These are phyloP conservation scores for Sphaerodactylus townsendi DNA, from an alignment of 2,113 vertebrate species.

Conservation along the genomic window DNA sequence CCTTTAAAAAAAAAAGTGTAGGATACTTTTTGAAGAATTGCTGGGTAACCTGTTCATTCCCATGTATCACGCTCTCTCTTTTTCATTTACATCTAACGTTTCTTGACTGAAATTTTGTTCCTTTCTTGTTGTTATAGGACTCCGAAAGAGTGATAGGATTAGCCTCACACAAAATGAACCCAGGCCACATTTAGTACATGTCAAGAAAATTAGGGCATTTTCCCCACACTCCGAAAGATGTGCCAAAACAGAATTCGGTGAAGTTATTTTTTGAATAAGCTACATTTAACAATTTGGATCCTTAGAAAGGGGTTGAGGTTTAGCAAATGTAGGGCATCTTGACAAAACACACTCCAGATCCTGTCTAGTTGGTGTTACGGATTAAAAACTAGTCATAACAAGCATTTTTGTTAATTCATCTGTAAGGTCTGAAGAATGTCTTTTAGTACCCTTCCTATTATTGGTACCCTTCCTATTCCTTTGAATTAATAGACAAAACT, in stretches of 20 bases:
- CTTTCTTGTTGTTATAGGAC: not conserved
- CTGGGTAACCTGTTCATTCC: not conserved
- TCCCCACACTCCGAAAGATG: not conserved
- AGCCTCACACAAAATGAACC: not conserved
- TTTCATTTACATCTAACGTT: not conserved
- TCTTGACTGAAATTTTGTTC: not conserved
- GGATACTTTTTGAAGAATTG: not conserved
- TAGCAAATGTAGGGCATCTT: not conserved
- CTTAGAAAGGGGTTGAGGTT: not conserved
- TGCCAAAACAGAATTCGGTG: not conserved
- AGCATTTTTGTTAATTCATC: not conserved
- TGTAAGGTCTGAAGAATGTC: not conserved
- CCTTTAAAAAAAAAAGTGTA: too few species aligned
- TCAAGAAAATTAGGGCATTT: not conserved
- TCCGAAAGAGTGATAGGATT: not conserved
- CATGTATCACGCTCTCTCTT: not conserved
- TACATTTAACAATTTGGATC: not conserved
- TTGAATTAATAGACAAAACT: not conserved
- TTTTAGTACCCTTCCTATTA: not conserved
- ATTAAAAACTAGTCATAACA: not conserved
- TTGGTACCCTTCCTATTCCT: not conserved
- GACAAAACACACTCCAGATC: not conserved
- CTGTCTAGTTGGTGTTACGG: not conserved
- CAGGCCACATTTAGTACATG: not conserved
- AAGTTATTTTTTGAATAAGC: not conserved